phyloP scores from a whole-genome alignment of 2,888 invertebrate species.

The Leucoma salicis region DNA sequence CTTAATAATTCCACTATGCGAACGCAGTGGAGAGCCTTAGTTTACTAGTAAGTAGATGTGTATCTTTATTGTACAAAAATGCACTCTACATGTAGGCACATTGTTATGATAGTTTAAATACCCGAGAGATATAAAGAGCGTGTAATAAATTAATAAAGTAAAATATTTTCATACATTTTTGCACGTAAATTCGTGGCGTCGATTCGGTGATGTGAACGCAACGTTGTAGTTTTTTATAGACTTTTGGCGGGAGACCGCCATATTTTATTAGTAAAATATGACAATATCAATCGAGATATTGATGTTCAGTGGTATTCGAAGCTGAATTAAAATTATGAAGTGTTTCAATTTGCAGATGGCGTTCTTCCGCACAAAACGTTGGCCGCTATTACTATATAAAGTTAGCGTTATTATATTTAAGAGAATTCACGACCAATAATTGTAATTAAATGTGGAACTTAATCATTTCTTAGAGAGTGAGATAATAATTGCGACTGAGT shows the following conservation, averaged over 20 bases:
- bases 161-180: constrained; percentile 82
- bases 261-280: constrained; percentile 35
- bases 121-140: constrained; percentile 70
- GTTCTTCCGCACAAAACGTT: constrained; percentile 45
- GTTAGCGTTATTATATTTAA: constrained; percentile 69
- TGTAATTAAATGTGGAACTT: constrained; percentile 73
- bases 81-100: constrained; percentile 74
- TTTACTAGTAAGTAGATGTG: constrained; percentile 59
- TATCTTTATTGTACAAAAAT: constrained; percentile 77
- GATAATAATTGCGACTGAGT: constrained; percentile 76
- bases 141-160: constrained; percentile 71
- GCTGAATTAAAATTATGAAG: constrained; percentile 9
- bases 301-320: neutral
- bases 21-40: constrained; percentile 46
- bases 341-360: constrained; percentile 32
- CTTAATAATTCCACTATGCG: constrained; percentile 31
- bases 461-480: constrained; percentile 74
- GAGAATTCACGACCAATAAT: constrained; percentile 79
- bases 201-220: constrained; percentile 47
- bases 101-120: constrained; percentile 74
- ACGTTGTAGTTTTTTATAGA: constrained; percentile 50
- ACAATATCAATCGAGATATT: neutral
- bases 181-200: constrained; percentile 69
- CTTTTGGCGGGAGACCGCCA: constrained; percentile 53
- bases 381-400: constrained; percentile 55